Base-by-base conservation (phyloP, 2,797 vertebrate species). In the Semaprochilodus insignis region DNA sequence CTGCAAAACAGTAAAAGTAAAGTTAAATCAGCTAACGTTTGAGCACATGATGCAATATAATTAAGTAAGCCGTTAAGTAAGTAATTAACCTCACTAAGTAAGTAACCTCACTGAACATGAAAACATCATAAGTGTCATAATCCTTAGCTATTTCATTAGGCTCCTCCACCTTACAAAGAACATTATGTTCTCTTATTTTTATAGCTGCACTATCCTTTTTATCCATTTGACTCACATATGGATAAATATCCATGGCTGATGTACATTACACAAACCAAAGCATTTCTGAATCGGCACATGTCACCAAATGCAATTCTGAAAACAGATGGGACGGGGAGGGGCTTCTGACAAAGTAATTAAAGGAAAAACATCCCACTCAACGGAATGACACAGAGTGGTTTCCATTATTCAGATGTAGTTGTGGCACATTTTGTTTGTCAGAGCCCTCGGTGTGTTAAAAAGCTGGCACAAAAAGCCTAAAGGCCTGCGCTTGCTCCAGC, bases 401-500 rank as follows among this genome's bases (percentile, higher is more conserved):
- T 85, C 72, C 71, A 82, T 79, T 81, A 80, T 80, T 70, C 85
- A 87, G 86, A 88, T 74, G 54, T 16, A 85, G 84, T 81, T 73
- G 44, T 83, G 83, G 74, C 84, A 84, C 78, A 88, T 82, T 88
- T 80, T 69, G 86, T 88, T 88, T 85, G 87, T 88, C 81, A 55
- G 86, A 91, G 87, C 89, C 90, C 83, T 87, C 80, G 85, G 89
- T 69, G 72, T 81, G 80, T 84, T 81, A 74, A 88, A 85, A 83
- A 84, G 77, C 83, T 74, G 40, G 81, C 85, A 75, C 86, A 86
- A 84, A 62, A 71, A 88, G 89, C 86, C 87, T 87, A 82, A 84
- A 85, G 87, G 78, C 57, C 76, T 81, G 48, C 8, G 86, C 83
- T 90, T 81, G 91, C 83, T 87, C 83, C 73, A 83, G 89, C 90